Conservation (phyloP, 2,113 vertebrate genomes). For the Forbesichthys agassizii region DNA sequence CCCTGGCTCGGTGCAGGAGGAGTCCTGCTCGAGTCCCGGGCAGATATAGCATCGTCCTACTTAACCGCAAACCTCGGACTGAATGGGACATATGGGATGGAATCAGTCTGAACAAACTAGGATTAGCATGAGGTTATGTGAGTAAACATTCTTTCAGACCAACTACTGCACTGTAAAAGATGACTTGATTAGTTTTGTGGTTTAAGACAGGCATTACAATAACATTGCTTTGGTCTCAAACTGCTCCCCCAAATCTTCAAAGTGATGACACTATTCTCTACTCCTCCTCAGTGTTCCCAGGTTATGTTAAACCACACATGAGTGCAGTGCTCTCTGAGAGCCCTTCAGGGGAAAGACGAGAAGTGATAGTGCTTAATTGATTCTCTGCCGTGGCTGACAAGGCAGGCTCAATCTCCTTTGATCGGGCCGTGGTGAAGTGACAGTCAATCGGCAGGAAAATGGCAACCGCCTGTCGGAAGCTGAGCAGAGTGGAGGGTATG, state of each 20-base stretch:
- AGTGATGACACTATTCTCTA: too few species aligned
- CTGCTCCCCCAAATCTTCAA: too few species aligned
- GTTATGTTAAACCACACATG: neutral
- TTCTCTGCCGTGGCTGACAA: slow-evolving; percentile 48
- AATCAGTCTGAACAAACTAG: slow-evolving; percentile 25
- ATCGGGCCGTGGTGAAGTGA: slow-evolving; percentile 43
- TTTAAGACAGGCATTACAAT: too few species aligned
- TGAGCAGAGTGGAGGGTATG: slow-evolving; percentile 44
- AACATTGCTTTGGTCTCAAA: too few species aligned
- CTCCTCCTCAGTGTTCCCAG: too few species aligned
- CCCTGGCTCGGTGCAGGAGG: slow-evolving; percentile 7
- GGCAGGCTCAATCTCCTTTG: slow-evolving; percentile 51
- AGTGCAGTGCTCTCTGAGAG: slow-evolving; percentile 32
- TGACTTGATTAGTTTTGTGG: neutral
- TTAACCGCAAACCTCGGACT: slow-evolving; percentile 15
- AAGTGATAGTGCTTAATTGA: slow-evolving; percentile 56
- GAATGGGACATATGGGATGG: slow-evolving; percentile 4
- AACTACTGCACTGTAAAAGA: neutral
- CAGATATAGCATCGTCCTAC: slow-evolving; percentile 14
- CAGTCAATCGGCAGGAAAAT: slow-evolving; percentile 45
- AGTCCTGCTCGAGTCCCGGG: slow-evolving; percentile 20
- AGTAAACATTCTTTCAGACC: slow-evolving; percentile 16
- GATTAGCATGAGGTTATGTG: slow-evolving; percentile 28
- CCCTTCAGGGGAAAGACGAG: slow-evolving; percentile 39
- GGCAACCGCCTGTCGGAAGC: slow-evolving; percentile 51